phyloP scores from a whole-genome alignment of 2,888 invertebrate species.

The Synanthedon myopaeformis region DNA sequence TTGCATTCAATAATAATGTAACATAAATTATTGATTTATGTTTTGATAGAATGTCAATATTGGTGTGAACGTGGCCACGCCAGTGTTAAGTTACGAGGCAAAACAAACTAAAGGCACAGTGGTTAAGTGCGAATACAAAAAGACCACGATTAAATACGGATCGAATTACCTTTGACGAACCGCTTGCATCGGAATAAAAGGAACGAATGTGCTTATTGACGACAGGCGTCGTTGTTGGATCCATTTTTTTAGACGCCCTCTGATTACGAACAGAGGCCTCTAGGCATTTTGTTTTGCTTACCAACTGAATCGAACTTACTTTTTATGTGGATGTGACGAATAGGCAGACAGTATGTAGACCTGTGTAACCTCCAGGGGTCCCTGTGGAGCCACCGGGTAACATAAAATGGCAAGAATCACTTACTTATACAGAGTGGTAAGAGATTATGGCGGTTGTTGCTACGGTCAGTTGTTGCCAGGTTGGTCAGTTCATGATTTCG shows the following conservation, averaged over 20 bases:
- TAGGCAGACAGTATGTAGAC: no score
- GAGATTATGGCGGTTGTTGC: no score
- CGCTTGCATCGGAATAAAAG: conserved; percentile 54
- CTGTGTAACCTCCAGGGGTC: no score
- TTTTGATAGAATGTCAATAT: conserved; percentile 68
- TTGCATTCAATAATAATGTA: conserved; percentile 1
- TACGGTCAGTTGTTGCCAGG: no score
- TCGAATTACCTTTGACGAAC: conserved; percentile 63
- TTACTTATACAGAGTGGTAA: no score
- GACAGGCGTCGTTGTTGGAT: not conserved
- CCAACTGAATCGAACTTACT: no score
- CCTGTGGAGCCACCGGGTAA: no score
- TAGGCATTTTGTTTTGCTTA: not conserved
- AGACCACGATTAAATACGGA: conserved; percentile 42
- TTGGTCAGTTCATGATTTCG: no score
- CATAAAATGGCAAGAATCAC: no score
- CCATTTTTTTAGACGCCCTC: conserved; percentile 5
- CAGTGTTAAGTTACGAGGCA: conserved; percentile 50
- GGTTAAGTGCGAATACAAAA: conserved; percentile 65
- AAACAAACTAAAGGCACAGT: conserved; percentile 47
- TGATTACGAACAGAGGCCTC: conserved; percentile 1
- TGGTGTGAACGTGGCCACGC: conserved; percentile 14
- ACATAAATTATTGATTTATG: conserved; percentile 10
- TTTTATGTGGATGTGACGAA: no score
- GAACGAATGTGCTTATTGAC: not conserved